Evolutionary conservation across 1,140 invertebrate species (phyloP), one percentile per base, ranked within the genome.

Genomic region (Colletes gigas): DNA sequence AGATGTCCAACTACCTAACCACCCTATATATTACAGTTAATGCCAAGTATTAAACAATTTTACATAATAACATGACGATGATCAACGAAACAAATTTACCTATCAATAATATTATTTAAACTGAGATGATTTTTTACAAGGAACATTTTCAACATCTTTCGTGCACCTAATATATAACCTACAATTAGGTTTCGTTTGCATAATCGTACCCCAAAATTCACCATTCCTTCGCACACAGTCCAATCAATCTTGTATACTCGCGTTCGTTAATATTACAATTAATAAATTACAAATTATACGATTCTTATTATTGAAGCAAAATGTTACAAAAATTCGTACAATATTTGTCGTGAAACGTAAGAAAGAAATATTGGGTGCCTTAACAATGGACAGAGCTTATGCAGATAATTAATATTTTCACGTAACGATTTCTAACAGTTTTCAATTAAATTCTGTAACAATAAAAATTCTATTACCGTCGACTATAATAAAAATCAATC

Each of bases 191-290:
- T 47, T 47, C 21, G 5, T 15, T 44, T 66, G 50, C 14, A 65
- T 65, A 54, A 15, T 39, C 30, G 1, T 10, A 7, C 15, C 19
- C 4, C 7, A 30, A 14, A 47, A 44, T 73, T 66, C 14, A 44
- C 55, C 50, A 30, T 44, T 62, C 7, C 19, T 30, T 21, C 15
- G 0, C 21, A 52, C 63, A 55, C 21, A 50, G 30, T 76, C 41
- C 74, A 59, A 76, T 77, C 65, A 69, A 77, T 77, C 41, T 59
- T n/a, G 41, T 4, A 19, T 69, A 69, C 30, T 30, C 30, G 30
- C 30, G 30, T 30, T 30, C 30, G 30, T 30, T 30, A 30, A 30
- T 30, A 30, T 30, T 30, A 30, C 30, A 30, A 30, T 30, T 30
- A 30, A 30, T 30, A 30, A 30, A 30, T 30, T 30, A 30, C 30